phyloP scores from a whole-genome alignment of 1,140 invertebrate species.

The Bombus turneri region DNA sequence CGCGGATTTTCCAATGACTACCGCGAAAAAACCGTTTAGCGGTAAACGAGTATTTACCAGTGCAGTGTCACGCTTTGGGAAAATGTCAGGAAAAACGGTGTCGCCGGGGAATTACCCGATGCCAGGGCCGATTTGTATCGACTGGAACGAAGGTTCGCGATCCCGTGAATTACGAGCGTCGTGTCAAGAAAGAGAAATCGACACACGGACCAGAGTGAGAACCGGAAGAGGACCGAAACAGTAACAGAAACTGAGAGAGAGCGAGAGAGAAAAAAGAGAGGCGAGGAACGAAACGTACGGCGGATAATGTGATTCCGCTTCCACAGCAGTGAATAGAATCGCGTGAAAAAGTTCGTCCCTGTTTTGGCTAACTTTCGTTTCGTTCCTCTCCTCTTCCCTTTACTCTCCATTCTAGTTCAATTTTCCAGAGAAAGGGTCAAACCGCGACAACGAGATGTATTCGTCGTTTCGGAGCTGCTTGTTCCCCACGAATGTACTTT shows the following conservation, averaged over 20 bases:
- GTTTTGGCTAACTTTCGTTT: slow-evolving; percentile 59
- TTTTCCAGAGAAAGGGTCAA: slow-evolving; percentile 46
- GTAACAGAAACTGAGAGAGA: background rate
- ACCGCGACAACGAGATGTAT: background rate
- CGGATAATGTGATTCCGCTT: slow-evolving; percentile 66
- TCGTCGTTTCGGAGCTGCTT: slow-evolving; percentile 22
- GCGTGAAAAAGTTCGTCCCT: slow-evolving; percentile 60
- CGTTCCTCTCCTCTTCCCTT: background rate
- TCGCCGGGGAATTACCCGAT: slow-evolving; percentile 44
- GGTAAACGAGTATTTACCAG: slow-evolving; percentile 21
- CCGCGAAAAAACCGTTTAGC: slow-evolving; percentile 30
- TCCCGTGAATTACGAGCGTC: slow-evolving; percentile 53
- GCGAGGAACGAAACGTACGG: slow-evolving; percentile 53
- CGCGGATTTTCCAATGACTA: slow-evolving; percentile 41
- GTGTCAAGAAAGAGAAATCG: slow-evolving; percentile 13
- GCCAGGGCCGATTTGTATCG: slow-evolving; percentile 55
- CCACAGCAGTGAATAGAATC: slow-evolving; percentile 46
- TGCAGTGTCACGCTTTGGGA: slow-evolving; percentile 9
- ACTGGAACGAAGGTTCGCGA: slow-evolving; percentile 12
- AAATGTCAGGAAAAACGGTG: slow-evolving; percentile 60
- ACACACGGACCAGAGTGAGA: background rate
- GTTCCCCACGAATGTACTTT: background rate
- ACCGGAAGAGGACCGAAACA: background rate
- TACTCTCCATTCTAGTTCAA: background rate
- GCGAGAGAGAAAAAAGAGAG: no score